Percentiles rank a stretch among this genome's conserved stretches.
Evolutionary conservation across 2,888 invertebrate species (phyloP).

Genomic region (Scaptomyza cyrtandrae): DNA sequence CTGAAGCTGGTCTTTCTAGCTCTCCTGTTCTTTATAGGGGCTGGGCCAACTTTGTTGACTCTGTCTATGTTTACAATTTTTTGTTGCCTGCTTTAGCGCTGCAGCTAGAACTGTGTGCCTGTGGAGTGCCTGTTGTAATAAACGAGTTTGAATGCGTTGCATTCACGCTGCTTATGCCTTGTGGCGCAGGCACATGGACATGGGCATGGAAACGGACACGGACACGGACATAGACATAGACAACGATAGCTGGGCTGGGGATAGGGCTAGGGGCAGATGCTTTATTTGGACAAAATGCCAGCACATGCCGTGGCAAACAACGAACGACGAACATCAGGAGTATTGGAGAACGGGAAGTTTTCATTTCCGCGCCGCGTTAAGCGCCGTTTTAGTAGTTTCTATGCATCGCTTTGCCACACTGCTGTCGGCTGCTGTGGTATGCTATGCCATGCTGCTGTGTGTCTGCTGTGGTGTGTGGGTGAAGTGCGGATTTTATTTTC

Average conservation of each 20-base stretch:
- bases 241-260: background rate
- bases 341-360: conserved; percentile 33
- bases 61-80: conserved; percentile 68
- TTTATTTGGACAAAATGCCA: conserved; percentile 33
- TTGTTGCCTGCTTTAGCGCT: conserved; percentile 27
- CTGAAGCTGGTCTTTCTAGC: background rate
- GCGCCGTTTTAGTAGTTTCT: conserved; percentile 72
- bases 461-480: conserved; percentile 5
- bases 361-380: conserved; percentile 65
- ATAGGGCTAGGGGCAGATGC: conserved; percentile 9
- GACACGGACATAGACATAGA: background rate
- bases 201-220: background rate
- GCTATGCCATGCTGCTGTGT: background rate
- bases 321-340: background rate
- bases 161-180: conserved; percentile 9
- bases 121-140: background rate
- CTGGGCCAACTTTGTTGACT: conserved; percentile 67
- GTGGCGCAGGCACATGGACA: background rate
- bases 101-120: conserved; percentile 7
- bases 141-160: conserved; percentile 6
- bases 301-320: conserved; percentile 34
- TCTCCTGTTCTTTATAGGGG: background rate
- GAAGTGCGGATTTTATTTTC: conserved; percentile 1
- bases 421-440: background rate
- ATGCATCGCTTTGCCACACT: conserved; percentile 20